Conservation (phyloP, 2,797 vertebrate species). For the Columba guinea region DNA sequence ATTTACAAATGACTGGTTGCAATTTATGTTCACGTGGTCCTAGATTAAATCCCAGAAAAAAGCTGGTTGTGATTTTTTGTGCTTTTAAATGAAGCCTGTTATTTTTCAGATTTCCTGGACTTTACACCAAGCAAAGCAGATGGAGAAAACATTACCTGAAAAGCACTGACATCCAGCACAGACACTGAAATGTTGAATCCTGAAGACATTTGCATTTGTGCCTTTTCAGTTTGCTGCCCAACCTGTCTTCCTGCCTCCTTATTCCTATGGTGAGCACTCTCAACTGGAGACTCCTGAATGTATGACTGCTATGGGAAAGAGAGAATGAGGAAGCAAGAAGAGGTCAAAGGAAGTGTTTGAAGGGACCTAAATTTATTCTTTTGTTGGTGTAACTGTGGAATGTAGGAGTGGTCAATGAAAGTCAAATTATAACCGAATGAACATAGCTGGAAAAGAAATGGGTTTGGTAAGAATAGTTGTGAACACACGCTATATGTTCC, state of each 20-base stretch:
- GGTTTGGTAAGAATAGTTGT: not conserved
- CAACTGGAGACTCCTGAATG: not conserved
- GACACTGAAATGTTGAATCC: not conserved
- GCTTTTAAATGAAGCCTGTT: not conserved
- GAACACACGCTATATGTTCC: not conserved
- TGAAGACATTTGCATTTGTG: not conserved
- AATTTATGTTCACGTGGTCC: not conserved
- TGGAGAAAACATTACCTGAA: not conserved
- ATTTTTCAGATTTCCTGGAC: not conserved
- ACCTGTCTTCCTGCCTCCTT: not conserved
- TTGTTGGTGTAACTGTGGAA: not conserved
- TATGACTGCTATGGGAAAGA: not conserved
- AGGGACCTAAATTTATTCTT: not conserved
- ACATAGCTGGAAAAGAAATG: not conserved
- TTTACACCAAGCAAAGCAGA: not conserved
- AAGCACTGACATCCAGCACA: not conserved
- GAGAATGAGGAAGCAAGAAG: not conserved
- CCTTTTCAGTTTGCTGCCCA: not conserved
- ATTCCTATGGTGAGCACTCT: not conserved
- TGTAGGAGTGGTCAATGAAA: not conserved
- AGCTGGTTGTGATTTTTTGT: not conserved
- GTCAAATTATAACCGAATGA: not conserved
- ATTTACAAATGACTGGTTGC: not conserved
- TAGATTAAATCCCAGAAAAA: not conserved
- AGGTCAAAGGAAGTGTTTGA: not conserved